Percentiles rank a stretch among this genome's conserved stretches.
These are phyloP conservation scores for Lasioglossum malachurum DNA, from an alignment of 2,888 invertebrate species.

Conservation along the genomic window DNA sequence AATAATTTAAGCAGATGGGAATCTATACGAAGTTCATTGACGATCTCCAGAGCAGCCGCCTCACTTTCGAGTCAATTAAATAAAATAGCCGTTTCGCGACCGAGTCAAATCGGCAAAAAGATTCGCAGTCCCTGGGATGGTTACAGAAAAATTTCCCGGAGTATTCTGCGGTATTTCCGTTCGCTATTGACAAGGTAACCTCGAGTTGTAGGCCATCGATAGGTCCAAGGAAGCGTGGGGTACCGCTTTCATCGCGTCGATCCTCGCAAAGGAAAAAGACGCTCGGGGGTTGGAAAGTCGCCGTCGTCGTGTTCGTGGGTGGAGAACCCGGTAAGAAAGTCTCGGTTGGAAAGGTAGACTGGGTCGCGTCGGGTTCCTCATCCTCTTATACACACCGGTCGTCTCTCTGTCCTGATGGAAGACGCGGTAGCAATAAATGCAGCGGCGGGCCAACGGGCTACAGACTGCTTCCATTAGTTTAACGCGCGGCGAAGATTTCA, in stretches of 20 bases:
- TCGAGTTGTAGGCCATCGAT: background rate
- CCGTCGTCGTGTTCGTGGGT: background rate
- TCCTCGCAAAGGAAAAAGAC: background rate
- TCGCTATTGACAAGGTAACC: background rate
- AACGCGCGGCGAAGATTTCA: conserved; percentile 66
- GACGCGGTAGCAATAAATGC: conserved; percentile 44
- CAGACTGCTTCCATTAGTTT: conserved; percentile 70
- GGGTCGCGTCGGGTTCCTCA: conserved; percentile 76
- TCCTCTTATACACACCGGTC: conserved; percentile 72
- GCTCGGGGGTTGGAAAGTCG: background rate
- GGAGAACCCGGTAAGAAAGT: conserved; percentile 10
- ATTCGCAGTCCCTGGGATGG: background rate
- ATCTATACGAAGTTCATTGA: no score
- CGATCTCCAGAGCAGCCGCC: no score
- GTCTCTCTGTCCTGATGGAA: conserved; percentile 22
- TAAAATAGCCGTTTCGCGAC: background rate
- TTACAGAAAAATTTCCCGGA: background rate
- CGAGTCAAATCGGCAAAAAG: background rate
- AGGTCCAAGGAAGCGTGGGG: background rate
- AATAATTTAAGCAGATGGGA: no score
- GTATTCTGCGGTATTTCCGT: background rate
- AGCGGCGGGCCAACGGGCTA: conserved; percentile 38
- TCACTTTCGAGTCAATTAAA: background rate
- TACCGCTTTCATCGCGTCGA: background rate
- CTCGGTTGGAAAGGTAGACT: conserved; percentile 32